Conservation (phyloP, 2,113 vertebrate genomes). For the Galbula dea region DNA sequence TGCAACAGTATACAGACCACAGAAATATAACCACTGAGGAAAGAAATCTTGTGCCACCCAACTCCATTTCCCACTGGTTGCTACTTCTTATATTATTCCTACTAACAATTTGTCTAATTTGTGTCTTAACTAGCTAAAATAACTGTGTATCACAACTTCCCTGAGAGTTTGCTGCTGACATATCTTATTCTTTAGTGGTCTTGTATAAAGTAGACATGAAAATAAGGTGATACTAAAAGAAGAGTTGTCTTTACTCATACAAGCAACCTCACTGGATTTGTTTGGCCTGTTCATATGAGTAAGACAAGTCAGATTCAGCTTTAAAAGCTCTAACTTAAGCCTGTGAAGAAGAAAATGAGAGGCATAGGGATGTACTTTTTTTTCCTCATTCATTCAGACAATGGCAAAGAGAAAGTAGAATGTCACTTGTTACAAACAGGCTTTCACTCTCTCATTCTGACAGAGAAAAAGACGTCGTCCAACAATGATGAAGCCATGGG, state of each 20-base stretch:
- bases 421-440: neutral
- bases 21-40: neutral
- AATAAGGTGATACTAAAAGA: neutral
- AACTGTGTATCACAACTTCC: neutral
- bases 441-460: slow-evolving; percentile 9
- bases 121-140: neutral
- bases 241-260: neutral
- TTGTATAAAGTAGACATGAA: neutral
- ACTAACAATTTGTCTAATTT: neutral
- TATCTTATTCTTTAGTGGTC: neutral
- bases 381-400: neutral
- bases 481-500: neutral
- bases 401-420: neutral
- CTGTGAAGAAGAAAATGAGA: neutral
- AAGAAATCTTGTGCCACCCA: neutral
- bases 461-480: neutral
- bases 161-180: neutral
- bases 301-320: neutral
- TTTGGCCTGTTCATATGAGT: neutral
- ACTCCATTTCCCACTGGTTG: neutral
- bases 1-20: neutral
- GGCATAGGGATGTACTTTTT: neutral
- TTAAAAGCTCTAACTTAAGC: neutral
- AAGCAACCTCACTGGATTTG: neutral
- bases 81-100: neutral